Evolutionary conservation across 2,113 vertebrate genomes (phyloP), one percentile per base, ranked within the genome.

Genomic region (Gymnorhina tibicen): DNA sequence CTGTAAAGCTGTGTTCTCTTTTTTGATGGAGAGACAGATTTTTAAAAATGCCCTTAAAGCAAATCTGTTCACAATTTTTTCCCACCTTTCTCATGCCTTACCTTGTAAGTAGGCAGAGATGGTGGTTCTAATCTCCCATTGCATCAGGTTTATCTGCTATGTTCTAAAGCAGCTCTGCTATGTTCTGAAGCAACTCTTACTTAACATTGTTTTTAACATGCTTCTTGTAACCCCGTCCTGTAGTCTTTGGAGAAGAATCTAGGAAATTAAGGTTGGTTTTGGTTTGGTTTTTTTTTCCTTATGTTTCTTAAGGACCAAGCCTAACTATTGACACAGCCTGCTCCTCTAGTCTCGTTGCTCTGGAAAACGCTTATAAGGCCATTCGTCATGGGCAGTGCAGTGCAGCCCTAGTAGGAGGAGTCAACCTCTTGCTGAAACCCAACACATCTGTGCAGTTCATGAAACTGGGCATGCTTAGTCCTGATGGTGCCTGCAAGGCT

Each of bases 371-470:
- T 84, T 99, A 98, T 88, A 98, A 99, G 12, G 99, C 99, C 88
- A 99, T 99, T 68, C 91, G 85, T 15, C 96, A 97, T 7, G 99
- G 99, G 20, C 95, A 85, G 16, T 99, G 99, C 93, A 97, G 98
- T 1, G 94, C 98, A 3, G 99, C 99, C 49, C 91, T 99, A 2
- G 99, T 99, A 42, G 99, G 99, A 2, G 99, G 99, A 32, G 98
- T 99, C 91, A 99, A 99, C 80, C 2, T 99, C 55, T 85, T 99
- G 59, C 98, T 99, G 46, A 99, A 99, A 93, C 99, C 99, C 56
- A 99, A 98, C 97, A 99, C 99, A 33, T 99, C 99, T 0, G 98
- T 99, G 79, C 99, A 99, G 97, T 99, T 99, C 96, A 98, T 99
- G 99, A 99, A 99, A 68, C 97, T 99, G 89, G 99, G 99, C 70